Conservation (phyloP, 1,140 invertebrate genomes). For the Helicoverpa zea region DNA sequence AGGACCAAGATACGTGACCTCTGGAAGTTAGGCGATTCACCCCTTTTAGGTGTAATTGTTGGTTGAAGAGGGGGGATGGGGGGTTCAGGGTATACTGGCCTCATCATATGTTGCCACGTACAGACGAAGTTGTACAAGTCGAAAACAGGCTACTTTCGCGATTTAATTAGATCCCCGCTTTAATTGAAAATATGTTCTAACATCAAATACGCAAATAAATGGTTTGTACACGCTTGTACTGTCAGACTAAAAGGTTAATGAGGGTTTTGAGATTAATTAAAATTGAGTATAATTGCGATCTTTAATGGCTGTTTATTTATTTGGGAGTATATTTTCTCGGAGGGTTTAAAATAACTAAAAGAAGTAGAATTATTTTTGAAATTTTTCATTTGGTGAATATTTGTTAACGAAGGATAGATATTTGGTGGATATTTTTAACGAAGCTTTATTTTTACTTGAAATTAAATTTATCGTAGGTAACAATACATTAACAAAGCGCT, state of each 20-base stretch:
- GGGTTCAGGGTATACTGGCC: conserved; percentile 60
- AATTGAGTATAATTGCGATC: no score
- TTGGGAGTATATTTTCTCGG: not conserved
- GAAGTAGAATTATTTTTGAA: no score
- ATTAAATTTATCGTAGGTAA: no score
- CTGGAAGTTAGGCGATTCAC: conserved; percentile 43
- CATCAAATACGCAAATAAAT: conserved; percentile 64
- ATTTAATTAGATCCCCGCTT: conserved; percentile 71
- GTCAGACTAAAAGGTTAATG: conserved; percentile 38
- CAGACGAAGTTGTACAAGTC: conserved; percentile 66
- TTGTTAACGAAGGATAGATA: no score
- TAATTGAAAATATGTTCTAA: conserved; percentile 75
- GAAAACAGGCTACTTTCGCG: conserved; percentile 68
- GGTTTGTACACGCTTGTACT: conserved; percentile 49
- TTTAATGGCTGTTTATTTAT: not conserved
- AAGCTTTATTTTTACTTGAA: no score
- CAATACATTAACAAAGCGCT: no score
- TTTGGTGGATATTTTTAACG: no score
- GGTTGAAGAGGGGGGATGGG: not conserved
- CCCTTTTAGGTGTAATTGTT: conserved; percentile 39
- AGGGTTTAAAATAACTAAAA: no score
- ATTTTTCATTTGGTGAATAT: no score
- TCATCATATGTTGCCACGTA: conserved; percentile 59
- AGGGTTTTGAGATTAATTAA: conserved; percentile 3
- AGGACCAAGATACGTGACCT: conserved; percentile 57